Percentiles rank a stretch among this genome's conserved stretches.
These are phyloP conservation scores for Hydrochoerus hydrochaeris DNA, from an alignment of 2,113 vertebrate genomes.

Conservation along the genomic window DNA sequence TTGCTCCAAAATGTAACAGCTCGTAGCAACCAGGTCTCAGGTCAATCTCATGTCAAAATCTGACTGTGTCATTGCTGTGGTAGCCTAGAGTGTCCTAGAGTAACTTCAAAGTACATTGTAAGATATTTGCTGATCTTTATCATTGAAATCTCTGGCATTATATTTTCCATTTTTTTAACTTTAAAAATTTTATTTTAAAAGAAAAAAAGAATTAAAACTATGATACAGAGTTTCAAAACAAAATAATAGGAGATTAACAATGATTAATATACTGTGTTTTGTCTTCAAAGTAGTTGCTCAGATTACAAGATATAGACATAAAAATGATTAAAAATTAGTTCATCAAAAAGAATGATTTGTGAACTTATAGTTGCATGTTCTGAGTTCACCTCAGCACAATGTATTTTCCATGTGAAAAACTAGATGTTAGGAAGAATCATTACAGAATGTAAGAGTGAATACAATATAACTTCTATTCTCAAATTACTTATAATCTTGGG, in stretches of 20 bases:
- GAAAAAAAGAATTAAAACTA: too few relatives aligned
- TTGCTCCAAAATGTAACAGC: neutral
- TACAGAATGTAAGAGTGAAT: neutral
- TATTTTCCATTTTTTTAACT: neutral
- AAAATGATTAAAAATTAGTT: too few relatives aligned
- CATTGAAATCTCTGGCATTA: neutral
- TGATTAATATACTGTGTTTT: too few relatives aligned
- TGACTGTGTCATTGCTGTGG: neutral
- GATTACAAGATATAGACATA: too few relatives aligned
- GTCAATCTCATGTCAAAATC: neutral
- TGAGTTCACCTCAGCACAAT: constrained; percentile 20
- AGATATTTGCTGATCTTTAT: constrained; percentile 10
- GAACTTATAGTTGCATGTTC: neutral
- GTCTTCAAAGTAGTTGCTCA: too few relatives aligned
- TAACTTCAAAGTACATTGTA: neutral
- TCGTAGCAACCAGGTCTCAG: neutral
- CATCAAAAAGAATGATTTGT: neutral
- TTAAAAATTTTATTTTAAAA: too few relatives aligned
- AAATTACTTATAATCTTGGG: constrained; percentile 10
- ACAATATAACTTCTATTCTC: neutral
- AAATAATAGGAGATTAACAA: too few relatives aligned
- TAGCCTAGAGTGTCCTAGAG: neutral
- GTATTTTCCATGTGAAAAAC: neutral
- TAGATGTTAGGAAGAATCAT: neutral
- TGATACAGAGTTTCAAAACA: too few relatives aligned